Evolutionary conservation across 2,797 vertebrate genomes (phyloP).

Genomic region (Halcyon smyrnensis): DNA sequence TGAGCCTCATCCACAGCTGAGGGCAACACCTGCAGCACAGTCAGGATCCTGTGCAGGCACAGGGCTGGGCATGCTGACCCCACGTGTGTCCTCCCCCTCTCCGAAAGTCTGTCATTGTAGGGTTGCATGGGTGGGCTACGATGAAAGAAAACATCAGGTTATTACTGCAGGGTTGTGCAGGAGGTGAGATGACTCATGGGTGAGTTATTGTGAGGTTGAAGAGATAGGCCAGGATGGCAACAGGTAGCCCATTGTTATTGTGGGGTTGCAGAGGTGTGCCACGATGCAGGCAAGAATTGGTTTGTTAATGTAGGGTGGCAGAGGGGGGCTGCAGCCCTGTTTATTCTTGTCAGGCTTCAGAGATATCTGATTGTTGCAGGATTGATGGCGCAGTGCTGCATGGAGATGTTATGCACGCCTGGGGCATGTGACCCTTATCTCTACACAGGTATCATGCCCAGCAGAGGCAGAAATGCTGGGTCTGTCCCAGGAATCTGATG

Average conservation of each 20-base stretch:
- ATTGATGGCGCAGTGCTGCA: accelerated
- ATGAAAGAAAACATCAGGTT: background rate
- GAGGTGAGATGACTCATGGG: background rate
- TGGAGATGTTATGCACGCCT: background rate
- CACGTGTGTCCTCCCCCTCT: accelerated
- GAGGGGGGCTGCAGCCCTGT: background rate
- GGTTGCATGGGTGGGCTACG: background rate
- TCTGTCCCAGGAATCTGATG: accelerated
- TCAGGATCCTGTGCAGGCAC: accelerated
- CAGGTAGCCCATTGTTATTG: background rate
- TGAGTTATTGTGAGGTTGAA: background rate
- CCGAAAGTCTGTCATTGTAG: background rate
- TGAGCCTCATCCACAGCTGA: background rate
- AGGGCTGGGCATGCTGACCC: background rate
- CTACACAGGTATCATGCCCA: background rate
- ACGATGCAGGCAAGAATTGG: accelerated
- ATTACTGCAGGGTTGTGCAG: background rate
- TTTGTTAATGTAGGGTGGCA: background rate
- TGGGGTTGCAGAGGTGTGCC: background rate
- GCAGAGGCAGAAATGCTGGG: accelerated
- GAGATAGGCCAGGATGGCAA: background rate
- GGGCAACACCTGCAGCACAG: accelerated
- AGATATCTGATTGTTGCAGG: background rate
- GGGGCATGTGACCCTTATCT: background rate
- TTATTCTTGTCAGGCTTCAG: background rate